Conservation (phyloP, 2,888 invertebrate species). For the Melipona bicolor region DNA sequence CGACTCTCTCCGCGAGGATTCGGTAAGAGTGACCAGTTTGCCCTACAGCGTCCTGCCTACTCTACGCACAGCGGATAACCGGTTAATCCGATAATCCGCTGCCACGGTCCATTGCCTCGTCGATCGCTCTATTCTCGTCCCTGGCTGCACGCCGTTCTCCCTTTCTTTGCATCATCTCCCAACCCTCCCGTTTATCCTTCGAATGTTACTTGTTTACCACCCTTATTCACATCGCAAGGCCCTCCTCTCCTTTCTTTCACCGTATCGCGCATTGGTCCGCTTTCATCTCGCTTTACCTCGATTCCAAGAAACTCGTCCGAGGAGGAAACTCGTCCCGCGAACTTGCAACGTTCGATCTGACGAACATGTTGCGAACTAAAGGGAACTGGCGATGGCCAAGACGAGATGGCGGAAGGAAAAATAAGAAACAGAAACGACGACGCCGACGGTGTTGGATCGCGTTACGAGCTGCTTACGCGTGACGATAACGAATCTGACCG, state of each 20-base stretch:
- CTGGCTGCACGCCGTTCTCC: neutral
- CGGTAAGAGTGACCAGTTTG: conserved; percentile 36
- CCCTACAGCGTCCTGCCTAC: conserved; percentile 22
- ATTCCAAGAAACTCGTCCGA: too few species aligned
- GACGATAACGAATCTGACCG: neutral
- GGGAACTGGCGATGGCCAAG: neutral
- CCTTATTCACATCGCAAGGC: neutral
- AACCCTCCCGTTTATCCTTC: neutral
- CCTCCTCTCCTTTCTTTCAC: neutral
- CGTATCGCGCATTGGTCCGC: neutral
- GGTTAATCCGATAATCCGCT: conserved; percentile 80
- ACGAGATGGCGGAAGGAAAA: neutral
- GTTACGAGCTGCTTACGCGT: neutral
- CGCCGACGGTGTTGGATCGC: neutral
- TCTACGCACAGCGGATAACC: conserved; percentile 67
- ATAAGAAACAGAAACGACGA: neutral
- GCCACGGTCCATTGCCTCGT: conserved; percentile 73
- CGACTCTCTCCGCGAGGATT: conserved; percentile 17
- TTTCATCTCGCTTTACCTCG: neutral
- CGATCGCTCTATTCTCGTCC: conserved; percentile 45
- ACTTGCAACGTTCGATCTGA: neutral
- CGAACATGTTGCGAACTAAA: neutral
- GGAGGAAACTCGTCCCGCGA: neutral
- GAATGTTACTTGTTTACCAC: neutral
- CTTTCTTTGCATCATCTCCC: neutral